phyloP scores from a whole-genome alignment of 2,888 invertebrate genomes.

The Ernsta delagoae region DNA sequence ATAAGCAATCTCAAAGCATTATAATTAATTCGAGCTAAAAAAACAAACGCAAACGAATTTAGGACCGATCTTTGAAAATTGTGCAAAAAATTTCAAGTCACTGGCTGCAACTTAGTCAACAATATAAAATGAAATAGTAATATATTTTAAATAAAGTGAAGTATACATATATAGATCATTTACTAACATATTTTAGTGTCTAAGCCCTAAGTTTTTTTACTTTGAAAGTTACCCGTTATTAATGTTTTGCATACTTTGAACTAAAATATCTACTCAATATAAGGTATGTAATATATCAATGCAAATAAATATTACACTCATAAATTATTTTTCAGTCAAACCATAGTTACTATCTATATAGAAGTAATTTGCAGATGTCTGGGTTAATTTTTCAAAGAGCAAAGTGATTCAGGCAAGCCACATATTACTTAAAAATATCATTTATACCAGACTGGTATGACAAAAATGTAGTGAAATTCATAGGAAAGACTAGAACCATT shows the following conservation, averaged over 20 bases:
- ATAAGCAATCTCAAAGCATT: conserved; percentile 11
- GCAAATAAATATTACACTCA: not conserved
- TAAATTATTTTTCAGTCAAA: not conserved
- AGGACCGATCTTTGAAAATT: conserved; percentile 11
- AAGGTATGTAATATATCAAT: not conserved
- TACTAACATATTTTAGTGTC: not conserved
- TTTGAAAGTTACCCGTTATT: not conserved
- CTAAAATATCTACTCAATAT: not conserved
- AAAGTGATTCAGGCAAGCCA: conserved; percentile 17
- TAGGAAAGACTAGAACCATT: conserved; percentile 28
- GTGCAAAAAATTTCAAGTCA: not conserved
- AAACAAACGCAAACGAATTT: no score
- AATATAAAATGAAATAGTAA: no score
- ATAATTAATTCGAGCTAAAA: not conserved
- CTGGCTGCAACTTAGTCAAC: no score
- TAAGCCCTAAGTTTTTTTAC: not conserved
- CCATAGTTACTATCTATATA: not conserved
- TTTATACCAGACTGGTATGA: not conserved
- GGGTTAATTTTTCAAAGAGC: conserved; percentile 5
- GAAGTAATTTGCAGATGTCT: not conserved
- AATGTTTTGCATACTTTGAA: not conserved
- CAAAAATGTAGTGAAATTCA: conserved; percentile 23
- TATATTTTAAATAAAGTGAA: not conserved
- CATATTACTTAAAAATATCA: conserved; percentile 8
- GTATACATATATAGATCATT: no score